Percentiles rank a stretch among this genome's conserved stretches.
phyloP scores from a whole-genome alignment of 1,140 invertebrate species.

The Chlorops oryzae region DNA sequence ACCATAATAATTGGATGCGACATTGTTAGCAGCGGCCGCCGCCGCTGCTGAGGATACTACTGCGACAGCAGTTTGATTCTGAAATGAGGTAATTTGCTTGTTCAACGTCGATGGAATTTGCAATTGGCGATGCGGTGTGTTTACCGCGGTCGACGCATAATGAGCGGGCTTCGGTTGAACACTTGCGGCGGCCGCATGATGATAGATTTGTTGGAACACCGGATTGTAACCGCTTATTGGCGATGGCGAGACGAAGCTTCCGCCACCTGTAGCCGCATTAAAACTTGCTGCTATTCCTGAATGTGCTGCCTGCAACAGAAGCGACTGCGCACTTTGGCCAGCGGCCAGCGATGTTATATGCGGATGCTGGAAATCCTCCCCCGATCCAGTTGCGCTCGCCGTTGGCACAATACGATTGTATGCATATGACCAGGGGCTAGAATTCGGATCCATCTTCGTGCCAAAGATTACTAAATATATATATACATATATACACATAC shows the following conservation, averaged over 20 bases:
- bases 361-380: slow-evolving; percentile 43
- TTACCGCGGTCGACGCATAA: slow-evolving; percentile 40
- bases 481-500: not conserved
- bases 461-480: not conserved
- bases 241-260: slow-evolving; percentile 43
- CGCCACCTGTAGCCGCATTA: slow-evolving; percentile 41
- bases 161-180: slow-evolving; percentile 44
- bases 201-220: slow-evolving; percentile 45
- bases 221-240: slow-evolving; percentile 44
- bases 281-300: slow-evolving; percentile 38
- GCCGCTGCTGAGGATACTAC: slow-evolving; percentile 31
- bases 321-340: slow-evolving; percentile 10
- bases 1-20: slow-evolving; percentile 42
- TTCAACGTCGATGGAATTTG: slow-evolving; percentile 40
- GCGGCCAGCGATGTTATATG: slow-evolving; percentile 40
- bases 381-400: slow-evolving; percentile 31
- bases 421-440: slow-evolving; percentile 44
- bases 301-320: slow-evolving; percentile 17
- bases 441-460: slow-evolving; percentile 38
- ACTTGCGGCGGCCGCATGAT: slow-evolving; percentile 40
- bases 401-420: slow-evolving; percentile 44
- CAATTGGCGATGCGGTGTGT: slow-evolving; percentile 40
- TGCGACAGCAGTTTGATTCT: slow-evolving; percentile 42
- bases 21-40: slow-evolving; percentile 38
- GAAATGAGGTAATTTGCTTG: slow-evolving; percentile 40